A percentile compares a stretch with the other conserved stretches of the same genome.
phyloP scores from a whole-genome alignment of 2,113 vertebrate genomes.

The Odocoileus hemionus region DNA sequence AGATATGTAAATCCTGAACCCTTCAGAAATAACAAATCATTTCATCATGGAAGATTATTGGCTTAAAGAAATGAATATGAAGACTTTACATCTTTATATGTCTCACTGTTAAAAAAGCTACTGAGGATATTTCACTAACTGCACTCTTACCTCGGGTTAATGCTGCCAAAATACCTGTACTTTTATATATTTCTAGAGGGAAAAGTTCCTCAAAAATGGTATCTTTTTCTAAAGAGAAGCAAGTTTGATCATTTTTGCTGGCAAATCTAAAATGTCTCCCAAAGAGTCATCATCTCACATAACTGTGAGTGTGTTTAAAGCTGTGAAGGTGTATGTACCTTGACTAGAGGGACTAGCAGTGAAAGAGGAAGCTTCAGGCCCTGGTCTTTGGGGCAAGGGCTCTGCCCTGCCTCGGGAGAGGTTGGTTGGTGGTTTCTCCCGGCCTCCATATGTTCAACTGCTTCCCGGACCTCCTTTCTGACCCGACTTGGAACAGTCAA shows the following conservation, averaged over 20 bases:
- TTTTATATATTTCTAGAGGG: not conserved
- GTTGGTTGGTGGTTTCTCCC: constrained; percentile 22
- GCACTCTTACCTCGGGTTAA: constrained; percentile 39
- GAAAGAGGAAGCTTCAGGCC: not conserved
- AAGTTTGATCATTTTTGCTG: not conserved
- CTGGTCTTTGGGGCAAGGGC: not conserved
- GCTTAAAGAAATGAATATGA: constrained; percentile 51
- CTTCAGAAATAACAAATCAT: constrained; percentile 63
- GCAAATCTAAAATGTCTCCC: not conserved
- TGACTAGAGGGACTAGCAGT: not conserved
- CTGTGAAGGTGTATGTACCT: too few species aligned
- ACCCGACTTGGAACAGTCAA: not conserved
- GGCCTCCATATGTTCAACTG: constrained; percentile 34
- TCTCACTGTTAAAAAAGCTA: constrained; percentile 23
- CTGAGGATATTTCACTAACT: constrained; percentile 23
- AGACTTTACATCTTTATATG: constrained; percentile 14
- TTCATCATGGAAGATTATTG: constrained; percentile 64
- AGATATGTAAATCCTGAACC: constrained; percentile 67
- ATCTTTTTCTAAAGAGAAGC: constrained; percentile 17
- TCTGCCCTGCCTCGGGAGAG: not conserved
- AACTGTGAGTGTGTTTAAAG: not conserved
- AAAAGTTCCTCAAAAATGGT: not conserved
- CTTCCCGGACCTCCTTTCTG: constrained; percentile 35
- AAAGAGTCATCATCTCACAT: not conserved
- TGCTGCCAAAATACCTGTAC: not conserved